Percentiles rank a stretch among this genome's conserved stretches.
phyloP scores from a whole-genome alignment of 1,140 invertebrate species.

The Atta colombica region DNA sequence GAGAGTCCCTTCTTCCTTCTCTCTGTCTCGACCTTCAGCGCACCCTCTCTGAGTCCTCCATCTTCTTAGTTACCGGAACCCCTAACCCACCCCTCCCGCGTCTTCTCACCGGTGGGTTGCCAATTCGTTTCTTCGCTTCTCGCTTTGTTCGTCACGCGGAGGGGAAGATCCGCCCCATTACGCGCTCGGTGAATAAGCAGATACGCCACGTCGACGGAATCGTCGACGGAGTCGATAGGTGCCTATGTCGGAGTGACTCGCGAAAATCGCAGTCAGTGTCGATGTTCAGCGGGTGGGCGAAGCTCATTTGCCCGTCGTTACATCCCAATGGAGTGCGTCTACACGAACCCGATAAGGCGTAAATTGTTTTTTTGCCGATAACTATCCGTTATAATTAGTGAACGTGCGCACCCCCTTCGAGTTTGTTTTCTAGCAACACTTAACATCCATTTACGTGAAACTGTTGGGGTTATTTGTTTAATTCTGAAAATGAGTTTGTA shows the following conservation, averaged over 20 bases:
- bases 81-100: conserved; percentile 29
- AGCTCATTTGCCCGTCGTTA: conserved; percentile 71
- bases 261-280: conserved; percentile 57
- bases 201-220: conserved; percentile 71
- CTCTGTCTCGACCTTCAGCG: conserved; percentile 30
- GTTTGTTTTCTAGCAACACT: conserved; percentile 21
- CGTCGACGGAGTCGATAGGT: conserved; percentile 38
- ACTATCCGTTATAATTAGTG: conserved; percentile 48
- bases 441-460: neutral
- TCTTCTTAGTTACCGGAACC: conserved; percentile 70
- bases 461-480: conserved; percentile 15
- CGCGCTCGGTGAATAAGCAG: conserved; percentile 74
- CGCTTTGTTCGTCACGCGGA: conserved; percentile 66
- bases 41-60: conserved; percentile 52
- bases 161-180: conserved; percentile 66
- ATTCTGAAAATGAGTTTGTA: conserved; percentile 4
- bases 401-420: neutral
- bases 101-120: conserved; percentile 55
- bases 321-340: neutral
- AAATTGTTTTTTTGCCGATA: conserved; percentile 67
- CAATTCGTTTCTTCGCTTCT: conserved; percentile 74
- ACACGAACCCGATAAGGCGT: conserved; percentile 46
- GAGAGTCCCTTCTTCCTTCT: conserved; percentile 37
- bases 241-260: conserved; percentile 35
- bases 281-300: conserved; percentile 58